These are phyloP conservation scores for Entomobrya multifasciata DNA, from an alignment of 2,888 invertebrate genomes.

Conservation along the genomic window DNA sequence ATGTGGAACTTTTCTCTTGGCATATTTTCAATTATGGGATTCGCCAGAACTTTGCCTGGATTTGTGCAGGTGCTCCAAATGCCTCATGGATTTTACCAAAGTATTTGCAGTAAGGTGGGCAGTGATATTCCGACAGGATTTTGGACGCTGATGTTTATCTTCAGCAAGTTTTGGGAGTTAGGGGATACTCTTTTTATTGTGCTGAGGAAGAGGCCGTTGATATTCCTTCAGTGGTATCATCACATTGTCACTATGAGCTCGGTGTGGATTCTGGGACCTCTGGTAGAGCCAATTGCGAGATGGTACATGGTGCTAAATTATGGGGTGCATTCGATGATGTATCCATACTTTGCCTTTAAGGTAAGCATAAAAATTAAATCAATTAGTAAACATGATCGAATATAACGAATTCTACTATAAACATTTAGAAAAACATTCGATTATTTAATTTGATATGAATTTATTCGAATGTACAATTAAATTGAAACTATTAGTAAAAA, in stretches of 20 bases:
- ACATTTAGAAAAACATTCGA: too few species aligned
- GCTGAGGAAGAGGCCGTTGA: conserved; percentile 94
- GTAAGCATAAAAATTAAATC: neutral
- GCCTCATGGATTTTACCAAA: conserved; percentile 89
- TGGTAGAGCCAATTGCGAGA: conserved; percentile 85
- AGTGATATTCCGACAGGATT: conserved; percentile 82
- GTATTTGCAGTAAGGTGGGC: conserved; percentile 88
- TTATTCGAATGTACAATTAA: too few species aligned
- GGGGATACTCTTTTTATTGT: conserved; percentile 86
- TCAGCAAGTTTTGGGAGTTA: conserved; percentile 67
- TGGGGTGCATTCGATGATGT: conserved; percentile 86
- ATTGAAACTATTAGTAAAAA: too few species aligned
- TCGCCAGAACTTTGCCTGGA: conserved; percentile 95
- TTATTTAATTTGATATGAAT: too few species aligned
- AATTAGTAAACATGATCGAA: too few species aligned
- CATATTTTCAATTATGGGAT: conserved; percentile 96
- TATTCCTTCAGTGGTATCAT: conserved; percentile 96
- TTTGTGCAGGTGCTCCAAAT: conserved; percentile 88
- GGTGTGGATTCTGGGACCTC: conserved; percentile 85
- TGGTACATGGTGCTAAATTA: conserved; percentile 98
- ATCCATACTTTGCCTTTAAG: conserved; percentile 52
- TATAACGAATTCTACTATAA: too few species aligned
- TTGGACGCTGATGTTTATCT: conserved; percentile 83
- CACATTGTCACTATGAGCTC: conserved; percentile 83
- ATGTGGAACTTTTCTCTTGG: conserved; percentile 96